Base-by-base conservation (phyloP, 2,113 vertebrate species). In the Oncorhynchus mykiss region DNA sequence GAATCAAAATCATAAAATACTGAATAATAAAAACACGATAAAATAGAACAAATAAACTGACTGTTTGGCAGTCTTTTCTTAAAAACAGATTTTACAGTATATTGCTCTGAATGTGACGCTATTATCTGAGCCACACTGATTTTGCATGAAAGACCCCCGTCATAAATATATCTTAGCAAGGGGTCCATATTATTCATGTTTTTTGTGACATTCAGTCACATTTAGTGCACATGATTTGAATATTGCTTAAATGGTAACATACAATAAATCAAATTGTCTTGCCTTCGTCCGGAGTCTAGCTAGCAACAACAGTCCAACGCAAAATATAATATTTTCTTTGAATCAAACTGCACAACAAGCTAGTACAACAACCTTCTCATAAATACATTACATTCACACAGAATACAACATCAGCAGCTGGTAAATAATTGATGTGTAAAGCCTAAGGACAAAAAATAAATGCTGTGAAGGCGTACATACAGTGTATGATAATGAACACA, bases 1-100 rank as follows among this genome's bases (percentile, higher is more conserved):
- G 39, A 45, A 45, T 45, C 34, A 75, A 25, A 70, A 60, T 71
- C 70, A 71, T 67, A 70, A 70, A n/a, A 11, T 64, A 80, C 77
- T 71, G 22, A 71, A 14, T 34, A 34, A 45, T 29, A 57, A 25
- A 82, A 67, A 74, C 24, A 48, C n/a, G 3, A 48, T n/a, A 20
- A 7, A 60, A 60, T 13, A 48, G 11, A 70, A 48, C 45, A 12
- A 48, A 70, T 20, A 7, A 22, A n/a, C 6, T 2, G 20, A 22
- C 11, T 70, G 39, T 16, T 49, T 68, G 25, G 1, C 16, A 45
- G 29, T 68, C 29, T 67, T 67, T 12, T 12, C 16, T 2, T 22
- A 62, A 11, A 51, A 54, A 62, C 7, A n/a, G 59, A 16, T 22
- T 62, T 8, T 62, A 62, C n/a, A 62, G n/a, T n/a, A 60, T 60